Conservation (phyloP, 2,113 vertebrate genomes). For the Leucopsar rothschildi region DNA sequence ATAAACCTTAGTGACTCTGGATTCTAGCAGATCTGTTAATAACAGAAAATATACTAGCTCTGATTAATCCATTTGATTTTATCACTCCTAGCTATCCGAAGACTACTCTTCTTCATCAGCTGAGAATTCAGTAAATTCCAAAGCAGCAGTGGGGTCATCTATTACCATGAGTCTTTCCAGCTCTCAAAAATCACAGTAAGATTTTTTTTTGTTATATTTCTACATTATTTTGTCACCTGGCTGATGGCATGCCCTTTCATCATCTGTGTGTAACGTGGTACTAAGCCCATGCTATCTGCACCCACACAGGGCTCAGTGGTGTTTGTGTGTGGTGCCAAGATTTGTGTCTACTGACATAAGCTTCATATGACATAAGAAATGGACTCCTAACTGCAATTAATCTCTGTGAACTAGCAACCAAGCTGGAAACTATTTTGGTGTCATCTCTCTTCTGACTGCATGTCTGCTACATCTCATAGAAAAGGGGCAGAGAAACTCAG, state of each 20-base stretch:
- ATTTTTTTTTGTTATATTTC: background rate
- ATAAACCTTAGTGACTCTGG: background rate
- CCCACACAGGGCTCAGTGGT: background rate
- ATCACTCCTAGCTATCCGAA: conserved; percentile 60
- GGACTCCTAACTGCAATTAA: background rate
- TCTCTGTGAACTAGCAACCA: background rate
- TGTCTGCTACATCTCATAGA: background rate
- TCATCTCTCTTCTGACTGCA: background rate
- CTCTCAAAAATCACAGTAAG: conserved; percentile 45
- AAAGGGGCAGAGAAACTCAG: background rate
- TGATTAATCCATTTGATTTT: background rate
- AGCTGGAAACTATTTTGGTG: background rate
- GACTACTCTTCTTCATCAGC: background rate
- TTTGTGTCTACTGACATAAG: background rate
- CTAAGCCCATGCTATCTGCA: background rate
- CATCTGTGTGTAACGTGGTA: background rate
- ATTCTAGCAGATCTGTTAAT: background rate
- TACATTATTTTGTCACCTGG: background rate
- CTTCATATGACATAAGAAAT: background rate
- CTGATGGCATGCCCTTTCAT: background rate
- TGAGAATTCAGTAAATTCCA: conserved; percentile 12
- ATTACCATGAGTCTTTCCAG: background rate
- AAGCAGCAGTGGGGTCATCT: background rate
- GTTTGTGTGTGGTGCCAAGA: background rate
- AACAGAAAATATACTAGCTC: background rate